Evolutionary conservation across 2,888 invertebrate species (phyloP).

Genomic region (Synergus umbraculus): DNA sequence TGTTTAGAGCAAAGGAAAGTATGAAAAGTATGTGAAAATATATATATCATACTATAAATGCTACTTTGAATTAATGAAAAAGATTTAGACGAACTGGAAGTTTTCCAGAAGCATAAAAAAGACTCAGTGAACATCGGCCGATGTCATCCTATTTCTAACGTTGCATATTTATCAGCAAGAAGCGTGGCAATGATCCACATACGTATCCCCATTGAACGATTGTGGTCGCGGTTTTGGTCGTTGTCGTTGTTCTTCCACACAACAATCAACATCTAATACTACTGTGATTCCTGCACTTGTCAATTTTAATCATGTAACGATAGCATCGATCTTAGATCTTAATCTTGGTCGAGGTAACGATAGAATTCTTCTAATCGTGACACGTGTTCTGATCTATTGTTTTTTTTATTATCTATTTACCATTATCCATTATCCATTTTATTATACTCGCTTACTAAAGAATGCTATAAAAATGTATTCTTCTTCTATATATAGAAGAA

Average conservation of each 20-base stretch:
- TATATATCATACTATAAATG: too few relatives aligned
- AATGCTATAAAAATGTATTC: not conserved
- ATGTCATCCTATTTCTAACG: slow-evolving; percentile 62
- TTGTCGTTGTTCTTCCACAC: not conserved
- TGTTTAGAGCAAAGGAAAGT: not conserved
- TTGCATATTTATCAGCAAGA: slow-evolving; percentile 67
- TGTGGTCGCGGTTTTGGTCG: slow-evolving; percentile 9
- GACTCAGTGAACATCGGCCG: slow-evolving; percentile 56
- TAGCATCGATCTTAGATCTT: slow-evolving; percentile 30
- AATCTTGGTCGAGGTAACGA: slow-evolving; percentile 32
- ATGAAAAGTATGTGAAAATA: not conserved
- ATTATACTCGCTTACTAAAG: not conserved
- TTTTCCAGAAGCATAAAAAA: slow-evolving; percentile 37
- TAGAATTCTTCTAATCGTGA: slow-evolving; percentile 29
- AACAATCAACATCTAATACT: slow-evolving; percentile 16
- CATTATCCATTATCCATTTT: not conserved
- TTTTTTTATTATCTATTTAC: not conserved
- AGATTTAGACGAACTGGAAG: not conserved
- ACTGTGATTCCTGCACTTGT: not conserved
- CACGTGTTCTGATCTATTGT: slow-evolving; percentile 21
- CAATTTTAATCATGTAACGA: slow-evolving; percentile 15
- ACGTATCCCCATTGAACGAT: slow-evolving; percentile 51
- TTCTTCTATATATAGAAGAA: not conserved
- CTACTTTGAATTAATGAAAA: not conserved
- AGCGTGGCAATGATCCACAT: slow-evolving; percentile 72